These are phyloP conservation scores for Tenebrosternarchus preto DNA, from an alignment of 2,113 vertebrate species.

Conservation along the genomic window DNA sequence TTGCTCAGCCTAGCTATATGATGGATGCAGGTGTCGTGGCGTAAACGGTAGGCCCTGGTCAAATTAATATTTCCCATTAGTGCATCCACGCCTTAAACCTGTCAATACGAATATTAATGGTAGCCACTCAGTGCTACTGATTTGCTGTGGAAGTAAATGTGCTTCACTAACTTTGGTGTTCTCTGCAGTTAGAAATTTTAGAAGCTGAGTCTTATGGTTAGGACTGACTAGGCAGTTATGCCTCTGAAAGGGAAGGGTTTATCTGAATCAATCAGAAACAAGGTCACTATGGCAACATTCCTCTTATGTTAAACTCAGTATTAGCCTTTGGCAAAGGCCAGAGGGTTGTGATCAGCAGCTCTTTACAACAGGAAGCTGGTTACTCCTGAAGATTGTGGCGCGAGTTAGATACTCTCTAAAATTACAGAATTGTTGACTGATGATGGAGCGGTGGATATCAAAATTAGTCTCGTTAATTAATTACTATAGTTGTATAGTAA, in stretches of 20 bases:
- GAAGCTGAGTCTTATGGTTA: neutral
- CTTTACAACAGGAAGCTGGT: constrained; percentile 11
- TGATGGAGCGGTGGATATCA: too few relatives aligned
- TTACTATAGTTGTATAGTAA: too few relatives aligned
- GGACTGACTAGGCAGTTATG: neutral
- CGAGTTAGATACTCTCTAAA: too few relatives aligned
- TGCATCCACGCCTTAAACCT: neutral
- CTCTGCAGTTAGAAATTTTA: neutral
- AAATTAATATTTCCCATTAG: neutral
- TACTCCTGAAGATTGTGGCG: too few relatives aligned
- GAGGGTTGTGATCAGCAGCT: constrained; percentile 3
- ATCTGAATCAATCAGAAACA: constrained; percentile 10
- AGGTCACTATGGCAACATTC: constrained; percentile 2
- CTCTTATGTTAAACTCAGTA: neutral
- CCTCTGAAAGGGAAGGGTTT: constrained; percentile 7
- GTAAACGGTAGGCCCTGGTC: neutral
- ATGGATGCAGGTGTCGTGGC: neutral
- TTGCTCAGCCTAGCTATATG: neutral
- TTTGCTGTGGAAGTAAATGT: neutral
- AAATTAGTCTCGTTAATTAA: too few relatives aligned
- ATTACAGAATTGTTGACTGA: too few relatives aligned
- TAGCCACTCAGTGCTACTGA: neutral
- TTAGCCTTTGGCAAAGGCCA: constrained; percentile 35
- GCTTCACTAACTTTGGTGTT: neutral
- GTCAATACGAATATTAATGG: neutral